phyloP scores from a whole-genome alignment of 2,797 vertebrate species.

The Enteromius mattozi region DNA sequence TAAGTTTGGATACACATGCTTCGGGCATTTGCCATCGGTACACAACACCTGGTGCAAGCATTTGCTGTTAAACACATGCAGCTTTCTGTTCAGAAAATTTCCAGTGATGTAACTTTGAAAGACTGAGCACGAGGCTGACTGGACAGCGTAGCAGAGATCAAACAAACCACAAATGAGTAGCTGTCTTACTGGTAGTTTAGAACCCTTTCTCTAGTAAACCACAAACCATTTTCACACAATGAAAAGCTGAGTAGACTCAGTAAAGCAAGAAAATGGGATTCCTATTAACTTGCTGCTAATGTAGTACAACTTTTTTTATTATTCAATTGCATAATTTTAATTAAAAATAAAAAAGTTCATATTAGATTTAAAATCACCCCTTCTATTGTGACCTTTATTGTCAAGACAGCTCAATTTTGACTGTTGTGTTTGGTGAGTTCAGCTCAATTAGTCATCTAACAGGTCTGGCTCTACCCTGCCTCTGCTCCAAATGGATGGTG shows the following conservation, averaged over 20 bases:
- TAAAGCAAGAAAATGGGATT: neutral
- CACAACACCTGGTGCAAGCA: slow-evolving; percentile 41
- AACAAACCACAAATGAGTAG: slow-evolving; percentile 27
- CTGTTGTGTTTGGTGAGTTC: neutral
- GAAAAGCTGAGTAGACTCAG: neutral
- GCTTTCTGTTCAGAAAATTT: slow-evolving; percentile 24
- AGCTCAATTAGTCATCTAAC: slow-evolving; percentile 25
- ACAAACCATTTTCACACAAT: slow-evolving; percentile 1
- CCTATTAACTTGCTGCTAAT: neutral
- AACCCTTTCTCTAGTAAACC: slow-evolving; percentile 34
- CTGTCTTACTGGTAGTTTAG: slow-evolving; percentile 20
- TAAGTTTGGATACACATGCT: slow-evolving; percentile 46
- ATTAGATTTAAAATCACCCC: neutral
- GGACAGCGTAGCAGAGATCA: slow-evolving; percentile 10
- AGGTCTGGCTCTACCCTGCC: neutral
- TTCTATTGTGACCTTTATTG: neutral
- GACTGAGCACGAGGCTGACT: neutral
- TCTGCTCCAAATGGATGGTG: slow-evolving; percentile 31
- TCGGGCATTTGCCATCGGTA: slow-evolving; percentile 27
- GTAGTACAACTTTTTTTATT: neutral
- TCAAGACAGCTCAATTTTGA: neutral
- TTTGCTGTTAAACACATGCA: slow-evolving; percentile 33
- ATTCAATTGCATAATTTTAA: neutral
- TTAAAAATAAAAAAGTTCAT: neutral
- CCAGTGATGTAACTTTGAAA: slow-evolving; percentile 32